phyloP scores from a whole-genome alignment of 2,797 vertebrate genomes.

The Dendrocincla fuliginosa region DNA sequence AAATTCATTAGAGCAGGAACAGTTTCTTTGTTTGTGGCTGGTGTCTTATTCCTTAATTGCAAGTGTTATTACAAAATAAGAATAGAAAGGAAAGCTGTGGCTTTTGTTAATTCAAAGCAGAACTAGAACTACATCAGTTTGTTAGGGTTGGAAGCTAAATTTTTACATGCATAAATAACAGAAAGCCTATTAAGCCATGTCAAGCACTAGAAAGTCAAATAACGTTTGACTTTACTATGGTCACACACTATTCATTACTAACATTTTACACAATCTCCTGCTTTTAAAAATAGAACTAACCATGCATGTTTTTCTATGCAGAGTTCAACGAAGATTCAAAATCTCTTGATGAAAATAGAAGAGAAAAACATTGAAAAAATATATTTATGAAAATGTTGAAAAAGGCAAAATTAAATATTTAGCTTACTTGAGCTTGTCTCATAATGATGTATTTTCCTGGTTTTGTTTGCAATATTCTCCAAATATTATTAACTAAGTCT shows the following conservation, averaged over 20 bases:
- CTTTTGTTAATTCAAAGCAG: constrained; percentile 17
- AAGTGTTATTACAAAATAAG: not conserved
- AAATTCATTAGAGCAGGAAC: not conserved
- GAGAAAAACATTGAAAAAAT: not conserved
- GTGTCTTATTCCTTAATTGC: not conserved
- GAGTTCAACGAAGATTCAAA: not conserved
- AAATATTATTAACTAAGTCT: constrained; percentile 46
- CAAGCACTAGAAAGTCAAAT: not conserved
- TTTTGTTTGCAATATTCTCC: constrained; percentile 20
- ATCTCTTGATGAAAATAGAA: not conserved
- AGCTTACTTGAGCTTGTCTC: not conserved
- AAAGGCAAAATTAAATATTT: constrained; percentile 1
- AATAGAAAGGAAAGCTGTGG: not conserved
- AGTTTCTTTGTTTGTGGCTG: not conserved
- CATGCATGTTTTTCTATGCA: not conserved
- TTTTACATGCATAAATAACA: not conserved
- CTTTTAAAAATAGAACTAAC: not conserved
- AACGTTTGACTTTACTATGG: not conserved
- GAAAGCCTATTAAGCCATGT: not conserved
- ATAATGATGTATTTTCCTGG: not conserved
- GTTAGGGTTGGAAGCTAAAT: not conserved
- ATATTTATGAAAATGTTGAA: not conserved
- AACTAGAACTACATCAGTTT: not conserved
- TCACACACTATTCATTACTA: not conserved
- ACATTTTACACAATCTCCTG: not conserved